Percentiles rank a stretch among this genome's conserved stretches.
Evolutionary conservation across 2,113 vertebrate genomes (phyloP).

Genomic region (Aspiorhynchus laticeps): DNA sequence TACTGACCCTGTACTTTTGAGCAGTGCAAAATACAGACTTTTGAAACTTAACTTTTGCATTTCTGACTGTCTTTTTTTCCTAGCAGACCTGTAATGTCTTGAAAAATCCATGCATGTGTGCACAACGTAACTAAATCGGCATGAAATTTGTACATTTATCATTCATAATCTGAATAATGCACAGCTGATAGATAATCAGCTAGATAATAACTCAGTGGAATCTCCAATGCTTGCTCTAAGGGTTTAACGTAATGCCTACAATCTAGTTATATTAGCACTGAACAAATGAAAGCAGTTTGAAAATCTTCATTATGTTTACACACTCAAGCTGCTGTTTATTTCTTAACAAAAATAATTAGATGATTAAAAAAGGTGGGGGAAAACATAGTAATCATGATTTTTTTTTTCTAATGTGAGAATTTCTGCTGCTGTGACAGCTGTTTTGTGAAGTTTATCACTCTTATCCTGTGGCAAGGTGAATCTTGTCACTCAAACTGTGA

Average conservation of each 20-base stretch:
- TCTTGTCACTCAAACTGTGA: constrained; percentile 28
- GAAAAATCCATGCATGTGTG: not conserved
- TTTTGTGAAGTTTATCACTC: constrained; percentile 14
- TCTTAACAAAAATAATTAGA: constrained; percentile 4
- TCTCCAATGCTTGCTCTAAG: not conserved
- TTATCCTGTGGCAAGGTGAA: constrained; percentile 28
- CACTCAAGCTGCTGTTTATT: not conserved
- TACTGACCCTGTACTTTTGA: not conserved
- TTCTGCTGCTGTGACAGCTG: constrained; percentile 19
- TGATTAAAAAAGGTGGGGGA: not conserved
- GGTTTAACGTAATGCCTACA: not conserved
- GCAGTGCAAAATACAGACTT: not conserved
- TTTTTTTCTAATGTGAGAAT: constrained; percentile 5
- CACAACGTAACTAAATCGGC: not conserved
- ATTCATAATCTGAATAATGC: not conserved
- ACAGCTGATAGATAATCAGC: constrained; percentile 4
- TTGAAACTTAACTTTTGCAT: not conserved
- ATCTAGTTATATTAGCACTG: not conserved
- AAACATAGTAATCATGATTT: not conserved
- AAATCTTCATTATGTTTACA: not conserved
- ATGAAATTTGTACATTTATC: not conserved
- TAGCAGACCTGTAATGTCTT: not conserved
- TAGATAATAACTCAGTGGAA: not conserved
- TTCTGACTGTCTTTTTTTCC: not conserved
- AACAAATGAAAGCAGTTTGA: constrained; percentile 9